Evolutionary conservation across 2,888 invertebrate species (phyloP).

Genomic region (Digitonthophagus gazella): DNA sequence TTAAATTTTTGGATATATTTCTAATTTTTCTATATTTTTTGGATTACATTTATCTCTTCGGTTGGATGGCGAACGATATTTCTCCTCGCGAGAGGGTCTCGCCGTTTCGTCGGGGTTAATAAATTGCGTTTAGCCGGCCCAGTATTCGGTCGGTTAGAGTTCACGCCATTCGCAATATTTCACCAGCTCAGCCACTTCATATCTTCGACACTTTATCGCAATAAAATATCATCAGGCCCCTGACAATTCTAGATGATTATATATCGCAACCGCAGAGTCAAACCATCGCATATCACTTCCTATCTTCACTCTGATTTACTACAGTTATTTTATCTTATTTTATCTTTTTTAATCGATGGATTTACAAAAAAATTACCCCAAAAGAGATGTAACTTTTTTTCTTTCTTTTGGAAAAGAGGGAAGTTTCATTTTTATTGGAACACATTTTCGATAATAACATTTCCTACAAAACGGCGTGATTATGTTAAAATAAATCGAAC

Average conservation of each 20-base stretch:
- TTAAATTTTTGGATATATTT: too few relatives aligned
- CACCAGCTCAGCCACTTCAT: constrained; percentile 34
- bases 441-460: not conserved
- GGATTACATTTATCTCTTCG: not conserved
- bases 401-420: not conserved
- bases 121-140: constrained; percentile 14
- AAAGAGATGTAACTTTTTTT: too few relatives aligned
- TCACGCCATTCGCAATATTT: constrained; percentile 33
- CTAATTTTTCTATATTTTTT: too few relatives aligned
- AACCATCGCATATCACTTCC: constrained; percentile 17
- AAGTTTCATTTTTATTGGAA: not conserved
- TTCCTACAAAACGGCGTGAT: not conserved
- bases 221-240: constrained; percentile 38
- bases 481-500: constrained; percentile 7
- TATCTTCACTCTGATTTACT: not conserved
- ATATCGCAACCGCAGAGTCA: constrained; percentile 22
- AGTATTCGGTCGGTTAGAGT: constrained; percentile 7
- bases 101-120: not conserved
- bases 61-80: not conserved
- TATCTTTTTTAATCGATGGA: too few relatives aligned
- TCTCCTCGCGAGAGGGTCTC: not conserved
- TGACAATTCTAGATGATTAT: constrained; percentile 31
- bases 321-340: not conserved
- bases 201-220: constrained; percentile 35
- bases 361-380: too few relatives aligned